Base-by-base conservation (phyloP, 2,888 invertebrate genomes). In the Clivina fossor region DNA sequence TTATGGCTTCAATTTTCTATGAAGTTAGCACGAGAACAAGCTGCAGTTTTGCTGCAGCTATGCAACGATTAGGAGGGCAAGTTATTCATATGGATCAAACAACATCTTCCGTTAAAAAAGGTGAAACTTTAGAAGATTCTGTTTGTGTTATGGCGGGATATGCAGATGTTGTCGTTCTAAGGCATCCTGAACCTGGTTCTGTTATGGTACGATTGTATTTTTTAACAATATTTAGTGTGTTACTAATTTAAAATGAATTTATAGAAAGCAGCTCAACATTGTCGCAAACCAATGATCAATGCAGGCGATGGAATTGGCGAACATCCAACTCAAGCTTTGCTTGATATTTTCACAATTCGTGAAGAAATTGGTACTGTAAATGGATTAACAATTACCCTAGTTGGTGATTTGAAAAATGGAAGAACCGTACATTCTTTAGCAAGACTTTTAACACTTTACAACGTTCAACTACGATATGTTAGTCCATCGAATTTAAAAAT, bases 321-420 rank as follows among this genome's bases (percentile, higher is more conserved):
- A 71, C 96, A 97, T 75, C 99, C 99, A 0, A 96, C 96, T 0
- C 99, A 99, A 78, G 99, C 99, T 0, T 77, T 99, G 9, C 78
- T 99, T 7, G 99, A 99, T 69, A 85, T 98, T 2, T 99, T 97
- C 70, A 98, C 99, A 3, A 99, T 99, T 65, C 82, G 98, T 60
- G 96, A 99, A 76, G 98, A 99, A 78, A 93, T 99, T 59, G 98
- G 98, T 63, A 99, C 98, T 0, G 97, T 99, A 0, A 98, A 99
- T 70, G 94, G 94, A 0, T 79, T 99, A 7, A 96, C 93, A 0
- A 94, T 99, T 48, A 98, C 98, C 1, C 88, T 99, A 86, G 97
- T 98, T 15, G 99, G 99, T 3, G 99, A 99, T 74, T 78, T 99
- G 63, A 96, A 94, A 72, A 91, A 99, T 74, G 98, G 99, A 1